Conservation (phyloP, 2,113 vertebrate genomes). For the Odontesthes bonariensis region DNA sequence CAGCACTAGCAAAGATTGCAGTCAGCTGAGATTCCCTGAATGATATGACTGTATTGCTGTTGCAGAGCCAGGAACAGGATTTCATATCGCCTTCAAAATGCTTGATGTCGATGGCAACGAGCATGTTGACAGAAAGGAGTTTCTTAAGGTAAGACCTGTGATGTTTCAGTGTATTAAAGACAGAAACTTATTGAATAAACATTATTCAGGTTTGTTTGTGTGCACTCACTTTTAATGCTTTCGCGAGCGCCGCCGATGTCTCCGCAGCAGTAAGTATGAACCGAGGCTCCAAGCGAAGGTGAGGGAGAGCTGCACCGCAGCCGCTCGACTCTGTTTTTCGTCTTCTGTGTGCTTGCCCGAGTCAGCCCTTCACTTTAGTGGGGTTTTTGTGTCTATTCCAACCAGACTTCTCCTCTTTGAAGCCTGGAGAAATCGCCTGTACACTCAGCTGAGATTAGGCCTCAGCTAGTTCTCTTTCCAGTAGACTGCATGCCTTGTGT, state of each 20-base stretch:
- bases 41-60: constrained; percentile 47
- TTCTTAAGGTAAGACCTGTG: constrained; percentile 88
- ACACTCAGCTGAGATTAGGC: constrained; percentile 9
- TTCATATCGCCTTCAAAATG: constrained; percentile 98
- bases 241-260: constrained; percentile 38
- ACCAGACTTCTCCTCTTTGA: neutral
- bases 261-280: constrained; percentile 56
- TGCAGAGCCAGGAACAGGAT: constrained; percentile 93
- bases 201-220: neutral
- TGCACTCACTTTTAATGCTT: constrained; percentile 66
- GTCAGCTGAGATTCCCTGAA: neutral
- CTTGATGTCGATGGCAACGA: constrained; percentile 95
- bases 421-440: neutral
- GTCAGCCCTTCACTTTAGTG: constrained; percentile 2
- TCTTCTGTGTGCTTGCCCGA: constrained; percentile 51
- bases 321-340: neutral
- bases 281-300: constrained; percentile 48
- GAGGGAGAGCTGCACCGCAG: constrained; percentile 43
- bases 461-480: neutral
- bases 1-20: no score
- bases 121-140: constrained; percentile 95
- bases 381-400: constrained; percentile 2
- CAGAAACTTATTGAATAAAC: neutral
- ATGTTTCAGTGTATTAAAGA: neutral
- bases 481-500: constrained; percentile 55